Conservation (phyloP, 2,113 vertebrate genomes). For the Hippocampus mohnikei region DNA sequence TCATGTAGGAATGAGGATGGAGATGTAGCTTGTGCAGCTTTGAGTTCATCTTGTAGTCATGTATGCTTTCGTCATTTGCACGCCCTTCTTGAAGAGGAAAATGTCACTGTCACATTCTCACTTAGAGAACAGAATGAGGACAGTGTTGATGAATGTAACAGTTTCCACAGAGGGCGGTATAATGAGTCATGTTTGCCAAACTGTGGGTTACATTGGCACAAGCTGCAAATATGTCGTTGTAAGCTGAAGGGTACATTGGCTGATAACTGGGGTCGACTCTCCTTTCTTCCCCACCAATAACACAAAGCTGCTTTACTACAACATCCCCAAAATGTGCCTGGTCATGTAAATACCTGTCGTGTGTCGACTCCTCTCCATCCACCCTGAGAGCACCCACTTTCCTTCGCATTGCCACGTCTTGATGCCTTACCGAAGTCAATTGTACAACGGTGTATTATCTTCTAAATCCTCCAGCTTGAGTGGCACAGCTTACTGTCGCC, state of each 20-base stretch:
- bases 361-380: constrained; percentile 59
- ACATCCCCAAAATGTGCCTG: constrained; percentile 3
- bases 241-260: not conserved
- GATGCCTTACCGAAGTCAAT: constrained; percentile 62
- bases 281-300: not conserved
- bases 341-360: constrained; percentile 32
- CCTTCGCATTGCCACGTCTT: constrained; percentile 40
- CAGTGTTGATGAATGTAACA: constrained; percentile 6
- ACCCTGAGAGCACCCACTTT: constrained; percentile 36
- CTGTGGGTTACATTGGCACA: constrained; percentile 16
- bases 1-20: not conserved
- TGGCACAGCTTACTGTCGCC: constrained; percentile 23
- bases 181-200: constrained; percentile 35
- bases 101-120: constrained; percentile 8
- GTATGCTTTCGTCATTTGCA: not conserved
- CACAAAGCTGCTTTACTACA: constrained; percentile 28
- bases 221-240: not conserved
- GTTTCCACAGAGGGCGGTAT: constrained; percentile 17
- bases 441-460: constrained; percentile 59
- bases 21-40: not conserved
- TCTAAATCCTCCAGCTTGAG: constrained; percentile 41
- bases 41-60: not conserved
- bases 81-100: not conserved
- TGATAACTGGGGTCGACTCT: not conserved
- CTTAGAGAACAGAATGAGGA: constrained; percentile 14